Evolutionary conservation across 2,797 vertebrate species (phyloP), one percentile per base, ranked within the genome.

Genomic region (Synaphobranchus kaupii): DNA sequence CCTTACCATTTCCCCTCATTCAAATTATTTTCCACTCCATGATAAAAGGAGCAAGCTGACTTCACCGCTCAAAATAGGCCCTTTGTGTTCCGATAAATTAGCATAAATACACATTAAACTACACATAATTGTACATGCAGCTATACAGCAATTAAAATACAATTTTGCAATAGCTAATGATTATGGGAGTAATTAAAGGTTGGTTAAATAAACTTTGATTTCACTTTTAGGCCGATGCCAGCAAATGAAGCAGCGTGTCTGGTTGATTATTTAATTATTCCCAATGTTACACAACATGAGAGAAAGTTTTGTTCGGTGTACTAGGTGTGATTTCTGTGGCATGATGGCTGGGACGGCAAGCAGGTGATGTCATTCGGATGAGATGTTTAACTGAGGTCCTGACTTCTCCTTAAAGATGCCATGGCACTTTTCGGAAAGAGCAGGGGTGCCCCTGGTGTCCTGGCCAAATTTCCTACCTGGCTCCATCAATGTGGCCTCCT

Each of bases 121-220:
- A 63, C 71, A 85, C 88, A 89, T 86, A 88, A 85, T 85, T 76
- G 68, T 86, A 88, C 81, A 31, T 68, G 58, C 60, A 71, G 76
- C 91, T 92, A 89, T 58, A 22, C 87, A 71, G 78, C 87, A 80
- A 89, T 91, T 90, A 85, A 90, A 90, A 88, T 88, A 76, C 87
- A 86, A 91, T 89, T 90, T 80, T 78, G 86, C 86, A 89, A 89
- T 88, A 88, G 88, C 89, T 91, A 92, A 90, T 92, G 87, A 93
- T 89, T 88, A 89, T 82, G 83, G 82, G 80, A 84, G 85, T 91
- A 91, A 92, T 93, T 84, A 92, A 91, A 89, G 85, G 84, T 90
- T 87, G 78, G 82, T 87, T 88, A 89, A 91, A 88, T 84, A 91
- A 93, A 90, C 86, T 87, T 88, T 87, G 20, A 88, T 89, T 88